A percentile compares a stretch with the other conserved stretches of the same genome.
Evolutionary conservation across 2,113 vertebrate species (phyloP).

Genomic region (Sphyrna mokarran): DNA sequence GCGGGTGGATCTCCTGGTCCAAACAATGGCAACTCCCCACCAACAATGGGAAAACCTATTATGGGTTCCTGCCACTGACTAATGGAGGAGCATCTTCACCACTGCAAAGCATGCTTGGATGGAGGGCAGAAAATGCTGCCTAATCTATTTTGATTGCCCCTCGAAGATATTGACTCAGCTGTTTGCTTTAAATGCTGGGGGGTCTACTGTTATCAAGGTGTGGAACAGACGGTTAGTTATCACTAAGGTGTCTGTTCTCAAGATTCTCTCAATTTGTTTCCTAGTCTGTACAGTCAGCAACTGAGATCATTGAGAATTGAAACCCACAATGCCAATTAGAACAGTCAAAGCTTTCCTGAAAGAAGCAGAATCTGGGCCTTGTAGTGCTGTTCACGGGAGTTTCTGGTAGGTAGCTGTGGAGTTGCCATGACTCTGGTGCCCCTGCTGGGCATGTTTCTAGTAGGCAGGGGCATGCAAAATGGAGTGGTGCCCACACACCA

Average conservation of each 20-base stretch:
- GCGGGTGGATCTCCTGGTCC: too few relatives aligned
- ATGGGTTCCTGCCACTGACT: too few relatives aligned
- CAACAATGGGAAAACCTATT: too few relatives aligned
- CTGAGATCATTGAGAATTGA: background rate
- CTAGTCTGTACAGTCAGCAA: background rate
- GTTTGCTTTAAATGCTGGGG: background rate
- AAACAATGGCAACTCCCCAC: too few relatives aligned
- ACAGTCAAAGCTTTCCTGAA: background rate
- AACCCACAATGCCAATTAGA: background rate
- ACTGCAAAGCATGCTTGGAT: too few relatives aligned
- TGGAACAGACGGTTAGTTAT: background rate
- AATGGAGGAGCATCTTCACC: too few relatives aligned
- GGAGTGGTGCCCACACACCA: too few relatives aligned
- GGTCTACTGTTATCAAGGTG: background rate
- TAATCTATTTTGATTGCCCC: too few relatives aligned
- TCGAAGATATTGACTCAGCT: background rate
- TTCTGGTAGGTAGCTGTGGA: background rate
- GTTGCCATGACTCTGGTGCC: background rate
- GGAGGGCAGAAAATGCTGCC: too few relatives aligned
- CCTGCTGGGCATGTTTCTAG: too few relatives aligned
- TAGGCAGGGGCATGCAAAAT: too few relatives aligned
- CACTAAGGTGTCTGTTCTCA: background rate
- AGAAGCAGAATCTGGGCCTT: background rate
- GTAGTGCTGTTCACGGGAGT: background rate
- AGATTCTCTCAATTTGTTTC: background rate